A percentile compares a stretch with the other conserved stretches of the same genome.
Evolutionary conservation across 2,113 vertebrate species (phyloP).

Genomic region (Coryphaenoides rupestris): DNA sequence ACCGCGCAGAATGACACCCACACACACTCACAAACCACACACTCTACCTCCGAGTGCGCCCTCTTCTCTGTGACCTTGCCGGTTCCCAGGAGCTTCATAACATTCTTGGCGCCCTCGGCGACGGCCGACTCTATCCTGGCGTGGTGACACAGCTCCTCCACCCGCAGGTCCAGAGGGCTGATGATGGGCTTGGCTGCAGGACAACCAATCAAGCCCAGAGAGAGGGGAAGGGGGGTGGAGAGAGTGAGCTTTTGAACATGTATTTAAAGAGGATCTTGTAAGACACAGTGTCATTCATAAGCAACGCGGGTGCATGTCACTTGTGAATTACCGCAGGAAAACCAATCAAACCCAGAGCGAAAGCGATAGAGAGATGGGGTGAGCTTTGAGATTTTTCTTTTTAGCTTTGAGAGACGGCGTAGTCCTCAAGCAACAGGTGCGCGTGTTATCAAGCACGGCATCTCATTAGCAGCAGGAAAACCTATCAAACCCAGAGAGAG

Average conservation of each 20-base stretch:
- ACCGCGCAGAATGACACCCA: not conserved
- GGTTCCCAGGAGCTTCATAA: slow-evolving; percentile 96
- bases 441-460: no score
- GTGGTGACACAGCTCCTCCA: slow-evolving; percentile 97
- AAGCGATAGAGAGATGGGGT: no score
- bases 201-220: not conserved
- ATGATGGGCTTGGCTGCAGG: slow-evolving; percentile 88
- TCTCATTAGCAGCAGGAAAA: no score
- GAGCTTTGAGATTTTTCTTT: no score
- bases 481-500: no score
- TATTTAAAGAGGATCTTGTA: not conserved
- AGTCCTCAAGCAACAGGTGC: no score
- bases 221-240: not conserved
- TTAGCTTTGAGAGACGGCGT: no score
- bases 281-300: no score
- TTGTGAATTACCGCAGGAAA: no score
- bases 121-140: slow-evolving; percentile 97
- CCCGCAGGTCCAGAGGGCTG: slow-evolving; percentile 94
- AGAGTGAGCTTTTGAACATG: no score
- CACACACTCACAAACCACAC: not conserved
- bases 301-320: no score
- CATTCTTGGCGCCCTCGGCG: slow-evolving; percentile 97
- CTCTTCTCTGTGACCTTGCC: slow-evolving; percentile 96
- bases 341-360: no score
- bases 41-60: slow-evolving; percentile 90